Evolutionary conservation across 2,797 vertebrate species (phyloP).

Genomic region (Clarias fuscus): DNA sequence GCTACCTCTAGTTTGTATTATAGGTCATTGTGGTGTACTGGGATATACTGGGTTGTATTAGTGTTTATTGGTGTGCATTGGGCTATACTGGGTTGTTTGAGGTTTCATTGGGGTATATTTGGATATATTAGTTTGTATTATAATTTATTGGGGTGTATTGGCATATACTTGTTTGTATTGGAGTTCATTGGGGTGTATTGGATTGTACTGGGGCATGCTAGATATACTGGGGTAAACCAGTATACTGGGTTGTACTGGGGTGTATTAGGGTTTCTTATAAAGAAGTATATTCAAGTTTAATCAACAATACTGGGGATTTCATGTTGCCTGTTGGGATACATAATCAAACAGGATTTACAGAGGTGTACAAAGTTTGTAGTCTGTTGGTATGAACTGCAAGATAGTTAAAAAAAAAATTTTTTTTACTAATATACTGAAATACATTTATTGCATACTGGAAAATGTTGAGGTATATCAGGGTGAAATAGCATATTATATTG

Average conservation of each 20-base stretch:
- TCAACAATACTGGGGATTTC: not conserved
- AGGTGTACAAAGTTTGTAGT: not conserved
- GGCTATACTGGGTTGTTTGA: not conserved
- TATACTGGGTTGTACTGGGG: not conserved
- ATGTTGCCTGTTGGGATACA: not conserved
- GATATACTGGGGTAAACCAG: not conserved
- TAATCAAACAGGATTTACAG: not conserved
- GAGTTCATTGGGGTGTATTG: no score
- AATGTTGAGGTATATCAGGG: not conserved
- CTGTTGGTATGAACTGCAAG: not conserved
- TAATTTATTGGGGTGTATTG: not conserved
- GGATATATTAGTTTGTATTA: not conserved
- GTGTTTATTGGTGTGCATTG: not conserved
- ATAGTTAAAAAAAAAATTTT: no score
- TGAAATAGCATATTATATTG: not conserved
- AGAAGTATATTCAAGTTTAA: not conserved
- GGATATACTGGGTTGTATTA: not conserved
- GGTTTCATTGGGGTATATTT: not conserved
- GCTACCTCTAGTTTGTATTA: no score
- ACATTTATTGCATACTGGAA: not conserved
- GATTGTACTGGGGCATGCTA: no score
- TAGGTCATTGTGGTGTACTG: not conserved
- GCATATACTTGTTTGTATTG: not conserved
- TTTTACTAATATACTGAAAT: constrained; percentile 4
- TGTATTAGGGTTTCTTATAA: not conserved